phyloP scores from a whole-genome alignment of 2,888 invertebrate species.

The Catocala fraxini region DNA sequence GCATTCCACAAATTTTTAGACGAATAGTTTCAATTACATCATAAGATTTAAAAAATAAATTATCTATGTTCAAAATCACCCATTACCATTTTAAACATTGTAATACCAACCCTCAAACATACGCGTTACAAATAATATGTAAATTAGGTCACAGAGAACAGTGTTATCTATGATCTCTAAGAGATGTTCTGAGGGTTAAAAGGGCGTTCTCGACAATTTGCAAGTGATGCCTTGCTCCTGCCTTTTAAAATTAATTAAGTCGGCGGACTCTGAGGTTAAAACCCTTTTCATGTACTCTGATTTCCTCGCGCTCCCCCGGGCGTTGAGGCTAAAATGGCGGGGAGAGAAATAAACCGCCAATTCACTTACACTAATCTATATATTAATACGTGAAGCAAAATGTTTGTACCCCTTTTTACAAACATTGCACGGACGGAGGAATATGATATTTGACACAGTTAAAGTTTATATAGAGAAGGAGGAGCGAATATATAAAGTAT shows the following conservation, averaged over 20 bases:
- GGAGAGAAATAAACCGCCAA: not conserved
- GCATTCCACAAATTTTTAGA: too few relatives aligned
- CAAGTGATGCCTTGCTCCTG: conserved; percentile 36
- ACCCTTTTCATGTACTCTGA: conserved; percentile 42
- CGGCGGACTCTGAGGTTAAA: conserved; percentile 27
- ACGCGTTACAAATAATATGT: conserved; percentile 30
- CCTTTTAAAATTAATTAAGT: conserved; percentile 47
- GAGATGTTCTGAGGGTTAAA: conserved; percentile 38
- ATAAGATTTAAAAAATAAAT: too few relatives aligned
- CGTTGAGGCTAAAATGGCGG: not conserved
- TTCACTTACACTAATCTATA: not conserved
- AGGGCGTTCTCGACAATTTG: conserved; percentile 36
- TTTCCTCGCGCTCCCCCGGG: conserved; percentile 10
- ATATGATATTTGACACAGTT: too few relatives aligned
- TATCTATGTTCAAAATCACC: too few relatives aligned
- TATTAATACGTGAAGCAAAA: too few relatives aligned
- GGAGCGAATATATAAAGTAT: too few relatives aligned
- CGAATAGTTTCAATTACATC: too few relatives aligned
- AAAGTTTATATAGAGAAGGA: too few relatives aligned
- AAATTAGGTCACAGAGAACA: conserved; percentile 15
- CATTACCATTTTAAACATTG: not conserved
- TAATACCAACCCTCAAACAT: conserved; percentile 22
- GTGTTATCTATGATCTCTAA: conserved; percentile 34
- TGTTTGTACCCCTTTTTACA: too few relatives aligned
- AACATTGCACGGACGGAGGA: too few relatives aligned